Percentiles rank a stretch among this genome's conserved stretches.
Conservation (phyloP, 2,113 vertebrate genomes). For the Rhea americana region DNA sequence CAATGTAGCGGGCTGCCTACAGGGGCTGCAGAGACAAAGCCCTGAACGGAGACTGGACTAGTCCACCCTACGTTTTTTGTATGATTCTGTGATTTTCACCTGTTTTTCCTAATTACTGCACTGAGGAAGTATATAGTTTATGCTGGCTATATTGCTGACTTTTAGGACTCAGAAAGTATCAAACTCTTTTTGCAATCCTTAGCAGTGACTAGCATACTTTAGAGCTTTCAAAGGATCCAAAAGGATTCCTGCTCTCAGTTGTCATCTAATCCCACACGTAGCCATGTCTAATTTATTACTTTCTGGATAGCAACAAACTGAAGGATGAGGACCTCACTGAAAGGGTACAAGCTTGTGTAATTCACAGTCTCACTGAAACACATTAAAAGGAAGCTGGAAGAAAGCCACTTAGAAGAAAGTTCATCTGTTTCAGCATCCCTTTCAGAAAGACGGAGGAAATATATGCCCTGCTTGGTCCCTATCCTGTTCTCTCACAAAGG, state of each 20-base stretch:
- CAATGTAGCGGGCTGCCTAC: not conserved
- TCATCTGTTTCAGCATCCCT: not conserved
- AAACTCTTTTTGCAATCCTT: not conserved
- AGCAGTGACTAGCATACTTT: not conserved
- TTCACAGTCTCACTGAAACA: not conserved
- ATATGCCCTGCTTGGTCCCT: rapidly evolving
- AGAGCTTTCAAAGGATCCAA: not conserved
- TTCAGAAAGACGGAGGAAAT: not conserved
- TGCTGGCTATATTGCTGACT: not conserved
- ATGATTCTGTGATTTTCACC: not conserved
- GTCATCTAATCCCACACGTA: not conserved
- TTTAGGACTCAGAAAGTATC: not conserved
- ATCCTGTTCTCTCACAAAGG: not conserved
- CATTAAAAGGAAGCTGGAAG: not conserved
- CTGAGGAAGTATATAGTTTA: not conserved
- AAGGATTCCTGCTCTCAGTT: not conserved
- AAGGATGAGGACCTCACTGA: not conserved
- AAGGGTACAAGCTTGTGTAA: not conserved
- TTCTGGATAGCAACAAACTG: not conserved
- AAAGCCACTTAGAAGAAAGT: not conserved
- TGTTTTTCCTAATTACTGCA: not conserved
- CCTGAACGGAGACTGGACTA: not conserved
- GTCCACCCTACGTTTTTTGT: not conserved
- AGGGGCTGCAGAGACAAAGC: not conserved
- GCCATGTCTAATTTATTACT: not conserved